Evolutionary conservation across 2,113 vertebrate genomes (phyloP).

Genomic region (Arvicanthis niloticus): DNA sequence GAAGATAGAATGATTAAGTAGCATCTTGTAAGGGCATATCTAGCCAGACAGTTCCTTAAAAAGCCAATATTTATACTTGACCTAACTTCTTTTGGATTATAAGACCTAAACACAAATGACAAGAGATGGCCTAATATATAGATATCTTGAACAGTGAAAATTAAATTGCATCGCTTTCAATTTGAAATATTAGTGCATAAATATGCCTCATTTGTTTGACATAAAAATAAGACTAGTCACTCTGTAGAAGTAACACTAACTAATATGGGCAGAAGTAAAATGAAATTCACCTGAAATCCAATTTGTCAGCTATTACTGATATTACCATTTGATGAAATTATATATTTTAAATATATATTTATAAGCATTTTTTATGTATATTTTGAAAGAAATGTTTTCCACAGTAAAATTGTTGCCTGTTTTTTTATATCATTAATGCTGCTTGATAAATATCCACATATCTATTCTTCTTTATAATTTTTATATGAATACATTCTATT

Average conservation of each 20-base stretch:
- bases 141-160: constrained; percentile 14
- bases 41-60: constrained; percentile 70
- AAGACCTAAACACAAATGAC: constrained; percentile 43
- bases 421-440: background rate
- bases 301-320: background rate
- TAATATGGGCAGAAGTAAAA: constrained; percentile 31
- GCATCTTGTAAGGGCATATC: constrained; percentile 77
- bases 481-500: background rate
- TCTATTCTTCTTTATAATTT: background rate
- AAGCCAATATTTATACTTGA: constrained; percentile 56
- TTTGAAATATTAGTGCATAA: background rate
- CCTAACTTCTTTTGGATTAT: constrained; percentile 56
- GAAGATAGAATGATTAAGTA: constrained; percentile 82
- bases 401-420: background rate
- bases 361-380: background rate
- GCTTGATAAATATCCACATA: background rate
- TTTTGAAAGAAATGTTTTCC: constrained; percentile 30
- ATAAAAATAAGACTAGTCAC: constrained; percentile 8
- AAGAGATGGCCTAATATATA: background rate
- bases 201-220: background rate
- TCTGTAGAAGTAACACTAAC: background rate
- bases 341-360: background rate
- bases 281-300: constrained; percentile 7
- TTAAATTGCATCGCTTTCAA: constrained; percentile 44
- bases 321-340: background rate